Percentiles rank a stretch among this genome's conserved stretches.
phyloP scores from a whole-genome alignment of 2,113 vertebrate species.

The Hippopotamus amphibius region DNA sequence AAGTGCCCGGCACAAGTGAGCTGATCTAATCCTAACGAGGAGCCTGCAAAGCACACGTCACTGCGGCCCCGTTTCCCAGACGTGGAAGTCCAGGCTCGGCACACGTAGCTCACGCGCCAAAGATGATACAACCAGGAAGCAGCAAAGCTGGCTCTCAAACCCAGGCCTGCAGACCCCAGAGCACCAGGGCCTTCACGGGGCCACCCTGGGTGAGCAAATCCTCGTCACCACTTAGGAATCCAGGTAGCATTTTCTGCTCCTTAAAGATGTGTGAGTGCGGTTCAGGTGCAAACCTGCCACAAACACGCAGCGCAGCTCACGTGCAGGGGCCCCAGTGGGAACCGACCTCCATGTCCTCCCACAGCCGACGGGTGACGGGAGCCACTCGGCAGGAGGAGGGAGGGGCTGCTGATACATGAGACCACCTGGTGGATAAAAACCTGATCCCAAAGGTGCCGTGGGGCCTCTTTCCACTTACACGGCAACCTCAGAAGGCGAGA shows the following conservation, averaged over 20 bases:
- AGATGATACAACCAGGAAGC: fast-evolving
- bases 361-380: fast-evolving
- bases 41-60: fast-evolving
- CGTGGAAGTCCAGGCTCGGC: background rate
- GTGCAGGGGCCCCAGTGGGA: fast-evolving
- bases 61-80: background rate
- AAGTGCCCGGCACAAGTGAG: fast-evolving
- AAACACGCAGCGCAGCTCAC: fast-evolving
- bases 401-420: background rate
- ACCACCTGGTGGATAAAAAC: background rate
- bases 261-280: background rate
- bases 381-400: fast-evolving
- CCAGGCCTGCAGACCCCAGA: background rate
- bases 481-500: fast-evolving
- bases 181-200: fast-evolving
- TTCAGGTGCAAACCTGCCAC: background rate
- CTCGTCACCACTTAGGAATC: fast-evolving
- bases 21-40: fast-evolving
- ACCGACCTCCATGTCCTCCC: background rate
- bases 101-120: fast-evolving
- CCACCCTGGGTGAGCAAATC: fast-evolving
- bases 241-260: fast-evolving
- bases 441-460: background rate
- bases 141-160: fast-evolving
- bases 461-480: too few relatives aligned